Evolutionary conservation across 2,797 vertebrate genomes (phyloP).

Genomic region (Oryzias dopingdopingensis): DNA sequence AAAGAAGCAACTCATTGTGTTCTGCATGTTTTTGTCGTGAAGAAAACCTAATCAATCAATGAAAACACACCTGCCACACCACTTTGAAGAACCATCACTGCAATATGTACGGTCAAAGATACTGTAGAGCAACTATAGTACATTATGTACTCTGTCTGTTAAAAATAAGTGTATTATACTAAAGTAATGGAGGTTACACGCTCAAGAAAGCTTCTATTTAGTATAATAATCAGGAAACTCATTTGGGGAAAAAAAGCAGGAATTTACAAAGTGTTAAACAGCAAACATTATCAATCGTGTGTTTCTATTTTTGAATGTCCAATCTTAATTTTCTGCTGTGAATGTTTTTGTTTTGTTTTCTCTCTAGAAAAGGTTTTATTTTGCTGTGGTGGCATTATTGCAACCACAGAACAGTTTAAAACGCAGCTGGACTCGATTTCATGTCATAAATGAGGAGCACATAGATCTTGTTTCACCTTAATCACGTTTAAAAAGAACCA

Average conservation of each 20-base stretch:
- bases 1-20: slow-evolving; percentile 19
- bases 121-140: slow-evolving; percentile 46
- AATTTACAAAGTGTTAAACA: slow-evolving; percentile 31
- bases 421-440: background rate
- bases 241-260: slow-evolving; percentile 34
- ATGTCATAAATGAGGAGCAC: no score
- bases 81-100: slow-evolving; percentile 35
- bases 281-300: slow-evolving; percentile 32
- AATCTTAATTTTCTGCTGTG: slow-evolving; percentile 45
- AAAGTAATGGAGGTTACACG: slow-evolving; percentile 56
- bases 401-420: slow-evolving; percentile 15
- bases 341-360: slow-evolving; percentile 33
- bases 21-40: slow-evolving; percentile 46
- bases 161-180: slow-evolving; percentile 59
- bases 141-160: slow-evolving; percentile 37
- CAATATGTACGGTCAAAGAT: slow-evolving; percentile 43
- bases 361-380: slow-evolving; percentile 4
- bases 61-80: slow-evolving; percentile 37
- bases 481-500: background rate
- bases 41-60: slow-evolving; percentile 14
- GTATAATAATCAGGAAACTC: slow-evolving; percentile 37
- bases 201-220: slow-evolving; percentile 52
- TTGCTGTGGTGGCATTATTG: slow-evolving; percentile 2
- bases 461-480: background rate
- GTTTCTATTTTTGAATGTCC: slow-evolving; percentile 29